Percentiles rank a stretch among this genome's conserved stretches.
phyloP scores from a whole-genome alignment of 2,888 invertebrate genomes.

The Rotaria socialis region DNA sequence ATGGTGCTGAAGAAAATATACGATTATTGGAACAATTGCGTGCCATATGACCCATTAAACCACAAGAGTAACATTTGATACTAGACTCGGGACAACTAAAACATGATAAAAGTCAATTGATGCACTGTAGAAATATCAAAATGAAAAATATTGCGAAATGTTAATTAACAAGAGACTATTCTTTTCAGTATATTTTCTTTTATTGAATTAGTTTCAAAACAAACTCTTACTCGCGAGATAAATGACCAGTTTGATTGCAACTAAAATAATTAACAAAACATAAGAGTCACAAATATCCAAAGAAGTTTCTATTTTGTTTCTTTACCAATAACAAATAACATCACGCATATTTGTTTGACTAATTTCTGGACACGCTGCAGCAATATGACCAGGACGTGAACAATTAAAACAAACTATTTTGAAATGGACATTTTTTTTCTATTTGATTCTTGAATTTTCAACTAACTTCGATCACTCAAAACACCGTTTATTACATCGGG shows the following conservation, averaged over 20 bases:
- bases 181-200: no score
- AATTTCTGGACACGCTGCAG: not conserved
- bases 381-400: not conserved
- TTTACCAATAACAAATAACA: slow-evolving; percentile 16
- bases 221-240: not conserved
- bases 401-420: not conserved
- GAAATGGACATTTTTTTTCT: not conserved
- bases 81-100: not conserved
- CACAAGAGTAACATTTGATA: slow-evolving; percentile 14
- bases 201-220: no score
- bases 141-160: not conserved
- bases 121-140: not conserved
- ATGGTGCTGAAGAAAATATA: not conserved
- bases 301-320: not conserved
- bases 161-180: no score
- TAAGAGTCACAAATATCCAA: not conserved
- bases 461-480: not conserved
- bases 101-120: not conserved
- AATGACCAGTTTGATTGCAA: slow-evolving; percentile 14
- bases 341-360: not conserved
- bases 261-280: not conserved
- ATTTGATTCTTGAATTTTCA: no score
- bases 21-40: slow-evolving; percentile 13
- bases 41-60: not conserved
- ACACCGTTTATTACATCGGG: not conserved